Evolutionary conservation across 2,888 invertebrate species (phyloP).

Genomic region (Eretmocerus hayati): DNA sequence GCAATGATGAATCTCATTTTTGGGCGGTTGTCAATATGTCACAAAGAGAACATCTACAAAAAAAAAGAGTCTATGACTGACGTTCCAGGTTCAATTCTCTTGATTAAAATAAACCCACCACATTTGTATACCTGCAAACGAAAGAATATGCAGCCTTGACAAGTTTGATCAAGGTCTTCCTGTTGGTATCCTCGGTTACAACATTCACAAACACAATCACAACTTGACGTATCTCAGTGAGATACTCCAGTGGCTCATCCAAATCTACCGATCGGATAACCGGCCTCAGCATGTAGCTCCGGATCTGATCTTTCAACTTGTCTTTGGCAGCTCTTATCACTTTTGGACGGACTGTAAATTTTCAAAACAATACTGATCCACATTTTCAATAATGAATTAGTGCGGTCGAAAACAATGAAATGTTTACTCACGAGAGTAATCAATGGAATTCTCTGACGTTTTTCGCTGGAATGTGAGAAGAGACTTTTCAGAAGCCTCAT

Average conservation of each 20-base stretch:
- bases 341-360: slow-evolving; percentile 47
- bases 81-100: too few species aligned
- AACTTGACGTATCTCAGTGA: slow-evolving; percentile 67
- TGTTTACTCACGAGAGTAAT: slow-evolving; percentile 12
- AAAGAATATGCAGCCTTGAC: slow-evolving; percentile 51
- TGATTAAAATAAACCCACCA: too few species aligned
- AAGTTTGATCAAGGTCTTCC: slow-evolving; percentile 47
- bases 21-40: too few species aligned
- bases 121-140: slow-evolving; percentile 45
- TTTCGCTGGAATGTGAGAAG: too few species aligned
- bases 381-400: not conserved
- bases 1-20: too few species aligned
- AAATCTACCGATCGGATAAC: slow-evolving; percentile 58
- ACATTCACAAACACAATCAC: slow-evolving; percentile 63
- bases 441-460: not conserved
- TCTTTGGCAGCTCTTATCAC: slow-evolving; percentile 45
- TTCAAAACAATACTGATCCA: not conserved
- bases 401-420: not conserved
- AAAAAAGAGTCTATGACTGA: too few species aligned
- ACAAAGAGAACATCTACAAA: too few species aligned
- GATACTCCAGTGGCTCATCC: slow-evolving; percentile 62
- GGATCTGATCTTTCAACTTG: slow-evolving; percentile 47
- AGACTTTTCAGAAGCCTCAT: too few species aligned
- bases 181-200: slow-evolving; percentile 45
- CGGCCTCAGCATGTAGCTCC: slow-evolving; percentile 55